phyloP scores from a whole-genome alignment of 37 sponge, comb jelly and placozoan genomes.

The Chondrosia reniformis region DNA sequence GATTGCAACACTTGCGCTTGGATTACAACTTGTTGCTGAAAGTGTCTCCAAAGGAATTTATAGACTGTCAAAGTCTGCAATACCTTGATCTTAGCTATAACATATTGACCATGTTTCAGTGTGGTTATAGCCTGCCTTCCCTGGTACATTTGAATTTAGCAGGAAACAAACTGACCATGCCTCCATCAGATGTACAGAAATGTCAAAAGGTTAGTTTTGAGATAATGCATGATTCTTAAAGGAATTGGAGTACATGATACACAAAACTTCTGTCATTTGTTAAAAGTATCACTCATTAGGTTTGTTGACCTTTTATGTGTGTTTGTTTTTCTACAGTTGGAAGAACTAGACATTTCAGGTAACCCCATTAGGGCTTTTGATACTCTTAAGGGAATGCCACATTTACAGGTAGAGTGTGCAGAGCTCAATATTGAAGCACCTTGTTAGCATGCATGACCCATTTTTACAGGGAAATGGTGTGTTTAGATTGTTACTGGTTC shows the following conservation, averaged over 20 bases:
- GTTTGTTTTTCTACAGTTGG: not conserved
- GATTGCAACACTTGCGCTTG: not conserved
- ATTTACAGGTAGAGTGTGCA: not conserved
- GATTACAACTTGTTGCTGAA: not conserved
- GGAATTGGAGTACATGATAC: too few relatives aligned
- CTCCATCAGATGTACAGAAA: not conserved
- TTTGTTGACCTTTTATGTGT: not conserved
- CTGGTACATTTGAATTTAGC: not conserved
- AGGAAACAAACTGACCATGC: not conserved
- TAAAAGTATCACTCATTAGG: too few relatives aligned
- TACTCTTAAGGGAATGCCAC: not conserved
- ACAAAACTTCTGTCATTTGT: too few relatives aligned
- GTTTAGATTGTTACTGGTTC: too few relatives aligned
- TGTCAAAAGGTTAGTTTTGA: not conserved
- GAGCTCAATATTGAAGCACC: too few relatives aligned
- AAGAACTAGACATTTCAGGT: conserved; percentile 8
- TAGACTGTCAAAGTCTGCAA: not conserved
- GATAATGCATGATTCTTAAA: not conserved
- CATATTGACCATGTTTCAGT: not conserved
- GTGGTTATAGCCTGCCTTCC: not conserved
- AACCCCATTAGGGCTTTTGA: not conserved
- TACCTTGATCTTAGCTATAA: not conserved
- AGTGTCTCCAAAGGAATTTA: not conserved
- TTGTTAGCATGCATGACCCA: too few relatives aligned
- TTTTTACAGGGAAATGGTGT: too few relatives aligned